Evolutionary conservation across 1,140 invertebrate genomes (phyloP).

Genomic region (Drosophila micromelanica): DNA sequence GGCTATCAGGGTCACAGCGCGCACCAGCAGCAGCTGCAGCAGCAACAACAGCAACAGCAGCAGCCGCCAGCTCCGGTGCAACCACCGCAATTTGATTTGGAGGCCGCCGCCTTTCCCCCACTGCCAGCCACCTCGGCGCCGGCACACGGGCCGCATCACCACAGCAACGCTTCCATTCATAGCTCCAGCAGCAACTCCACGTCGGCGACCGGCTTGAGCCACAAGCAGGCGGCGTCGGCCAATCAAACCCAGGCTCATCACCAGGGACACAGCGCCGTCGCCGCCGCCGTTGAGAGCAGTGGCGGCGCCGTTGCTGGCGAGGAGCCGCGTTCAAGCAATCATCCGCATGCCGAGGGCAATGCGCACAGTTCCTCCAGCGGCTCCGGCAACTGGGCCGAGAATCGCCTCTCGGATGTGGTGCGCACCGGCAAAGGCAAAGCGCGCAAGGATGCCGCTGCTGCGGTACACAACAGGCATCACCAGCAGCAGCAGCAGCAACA

Average conservation of each 20-base stretch:
- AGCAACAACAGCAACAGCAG: conserved; percentile 74
- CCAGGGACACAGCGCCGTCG: conserved; percentile 32
- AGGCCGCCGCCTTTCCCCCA: conserved; percentile 92
- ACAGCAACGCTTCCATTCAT: conserved; percentile 54
- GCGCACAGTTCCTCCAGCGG: conserved; percentile 67
- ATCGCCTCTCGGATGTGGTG: conserved; percentile 91
- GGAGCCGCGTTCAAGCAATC: conserved; percentile 55
- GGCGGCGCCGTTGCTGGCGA: conserved; percentile 17
- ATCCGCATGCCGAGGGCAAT: conserved; percentile 52
- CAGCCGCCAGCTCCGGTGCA: conserved; percentile 69
- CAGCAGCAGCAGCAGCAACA: conserved; percentile 30
- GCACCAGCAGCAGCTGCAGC: conserved; percentile 69
- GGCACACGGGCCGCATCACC: conserved; percentile 55
- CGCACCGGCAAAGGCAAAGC: conserved; percentile 85
- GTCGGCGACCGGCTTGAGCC: not conserved
- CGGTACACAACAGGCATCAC: conserved; percentile 64
- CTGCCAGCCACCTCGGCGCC: conserved; percentile 86
- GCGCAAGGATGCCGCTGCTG: conserved; percentile 84
- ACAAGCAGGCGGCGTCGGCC: conserved; percentile 31
- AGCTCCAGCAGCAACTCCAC: conserved; percentile 37
- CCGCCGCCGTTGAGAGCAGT: conserved; percentile 37
- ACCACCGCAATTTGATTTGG: conserved; percentile 90
- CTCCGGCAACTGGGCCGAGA: conserved; percentile 79
- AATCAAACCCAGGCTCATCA: conserved; percentile 43
- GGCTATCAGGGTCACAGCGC: conserved; percentile 66